A percentile compares a stretch with the other conserved stretches of the same genome.
Conservation (phyloP, 1,140 invertebrate genomes). For the Drosophila navojoa region DNA sequence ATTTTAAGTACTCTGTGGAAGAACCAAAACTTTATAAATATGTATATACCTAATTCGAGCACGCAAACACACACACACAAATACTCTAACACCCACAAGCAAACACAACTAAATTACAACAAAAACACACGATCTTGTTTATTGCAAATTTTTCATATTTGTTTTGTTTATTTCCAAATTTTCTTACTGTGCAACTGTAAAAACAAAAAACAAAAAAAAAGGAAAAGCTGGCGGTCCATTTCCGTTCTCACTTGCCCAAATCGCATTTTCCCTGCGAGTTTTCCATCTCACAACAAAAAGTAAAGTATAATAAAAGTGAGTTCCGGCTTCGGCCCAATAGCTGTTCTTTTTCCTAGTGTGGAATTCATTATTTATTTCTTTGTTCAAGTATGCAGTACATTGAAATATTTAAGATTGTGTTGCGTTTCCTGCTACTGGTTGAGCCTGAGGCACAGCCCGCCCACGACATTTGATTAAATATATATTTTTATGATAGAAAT, state of each 20-base stretch:
- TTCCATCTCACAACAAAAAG: background rate
- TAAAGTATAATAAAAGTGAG: conserved; percentile 21
- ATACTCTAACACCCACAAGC: background rate
- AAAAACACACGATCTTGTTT: conserved; percentile 2
- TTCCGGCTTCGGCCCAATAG: conserved; percentile 2
- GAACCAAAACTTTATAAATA: background rate
- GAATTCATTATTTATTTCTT: background rate
- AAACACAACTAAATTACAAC: background rate
- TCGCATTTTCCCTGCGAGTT: background rate
- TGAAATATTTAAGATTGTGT: conserved; percentile 13
- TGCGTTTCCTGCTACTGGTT: conserved; percentile 52
- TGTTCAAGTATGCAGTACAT: background rate
- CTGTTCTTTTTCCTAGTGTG: background rate
- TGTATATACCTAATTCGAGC: background rate
- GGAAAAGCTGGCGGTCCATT: background rate
- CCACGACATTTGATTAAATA: conserved; percentile 36
- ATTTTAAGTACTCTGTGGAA: conserved; percentile 18
- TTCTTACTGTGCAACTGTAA: conserved; percentile 21
- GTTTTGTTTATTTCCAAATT: conserved; percentile 24
- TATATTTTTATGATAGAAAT: conserved; percentile 20
- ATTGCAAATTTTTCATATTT: conserved; percentile 15
- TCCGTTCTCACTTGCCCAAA: conserved; percentile 11
- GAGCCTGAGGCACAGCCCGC: conserved; percentile 47
- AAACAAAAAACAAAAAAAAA: too few species aligned
- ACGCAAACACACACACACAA: background rate